Evolutionary conservation across 1,140 invertebrate species (phyloP).

Genomic region (Dendroctonus ponderosae): DNA sequence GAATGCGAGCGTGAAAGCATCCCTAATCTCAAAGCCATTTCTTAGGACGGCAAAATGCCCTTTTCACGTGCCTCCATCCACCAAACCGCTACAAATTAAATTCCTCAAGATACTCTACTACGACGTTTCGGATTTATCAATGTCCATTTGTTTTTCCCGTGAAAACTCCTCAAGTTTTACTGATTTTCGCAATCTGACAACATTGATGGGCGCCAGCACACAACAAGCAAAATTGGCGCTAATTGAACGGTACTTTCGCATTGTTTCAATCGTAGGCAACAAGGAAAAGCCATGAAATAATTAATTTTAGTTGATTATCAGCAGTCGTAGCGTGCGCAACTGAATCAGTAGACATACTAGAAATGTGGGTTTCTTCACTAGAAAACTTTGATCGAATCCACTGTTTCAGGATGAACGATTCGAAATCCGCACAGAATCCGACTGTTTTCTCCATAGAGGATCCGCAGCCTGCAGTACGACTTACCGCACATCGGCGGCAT

Average conservation of each 20-base stretch:
- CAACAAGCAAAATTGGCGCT: not conserved
- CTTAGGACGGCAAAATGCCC: not conserved
- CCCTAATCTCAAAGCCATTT: not conserved
- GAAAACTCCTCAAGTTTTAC: too few relatives aligned
- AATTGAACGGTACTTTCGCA: not conserved
- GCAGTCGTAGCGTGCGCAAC: too few relatives aligned
- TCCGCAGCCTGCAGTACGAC: constrained; percentile 3
- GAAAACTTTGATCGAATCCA: too few relatives aligned
- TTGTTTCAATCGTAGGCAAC: too few relatives aligned
- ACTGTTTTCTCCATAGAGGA: not conserved
- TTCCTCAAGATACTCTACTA: not conserved
- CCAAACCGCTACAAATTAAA: not conserved
- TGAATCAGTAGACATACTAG: too few relatives aligned
- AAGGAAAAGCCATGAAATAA: too few relatives aligned
- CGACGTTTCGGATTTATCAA: too few relatives aligned
- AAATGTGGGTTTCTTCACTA: too few relatives aligned
- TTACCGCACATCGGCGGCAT: constrained; percentile 9
- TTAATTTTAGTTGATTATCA: too few relatives aligned
- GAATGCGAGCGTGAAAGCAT: not conserved
- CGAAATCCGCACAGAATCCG: constrained; percentile 5
- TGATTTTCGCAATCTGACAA: too few relatives aligned
- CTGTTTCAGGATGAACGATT: constrained; percentile 20
- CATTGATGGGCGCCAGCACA: too few relatives aligned
- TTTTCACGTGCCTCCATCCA: not conserved
- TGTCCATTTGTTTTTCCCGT: too few relatives aligned